Base-by-base conservation (phyloP, 2,888 invertebrate genomes). In the Perithous albicinctus region DNA sequence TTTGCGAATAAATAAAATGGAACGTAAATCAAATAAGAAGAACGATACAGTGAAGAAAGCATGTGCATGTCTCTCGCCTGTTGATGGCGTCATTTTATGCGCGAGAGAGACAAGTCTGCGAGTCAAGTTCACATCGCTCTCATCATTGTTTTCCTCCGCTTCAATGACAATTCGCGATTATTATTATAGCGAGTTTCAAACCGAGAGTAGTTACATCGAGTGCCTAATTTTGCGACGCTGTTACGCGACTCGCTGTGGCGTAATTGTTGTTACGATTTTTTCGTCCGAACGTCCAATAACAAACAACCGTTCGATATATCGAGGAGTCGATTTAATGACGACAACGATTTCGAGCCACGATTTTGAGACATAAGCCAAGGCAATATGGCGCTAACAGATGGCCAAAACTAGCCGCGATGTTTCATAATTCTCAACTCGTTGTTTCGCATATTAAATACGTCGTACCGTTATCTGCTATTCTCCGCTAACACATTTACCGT, bases 81-180 rank as follows among this genome's bases (percentile, higher is more conserved):
- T 43, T 48, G 48, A 48, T 48, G 48, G 48, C 48, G 48, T 48
- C 8, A 48, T 20, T 48, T 20, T 2, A 48, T 48, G 20, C 18
- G 32, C 26, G 15, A 56, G 48, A 32, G 69, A 54, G 38, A 54
- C 54, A 38, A 26, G 59, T 29, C 35, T 51, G n/a, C 51, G 72
- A 85, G 85, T 89, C 89, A 90, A 90, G 90, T 90, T 90, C 90
- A 89, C 86, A 83, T 85, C 87, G 89, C 82, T 90, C 90, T 86
- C 90, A 89, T 89, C 89, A 89, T 90, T 90, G 90, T 90, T 83
- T 80, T 41, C 74, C 66, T 67, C 48, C 54, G 48, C 74, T 78
- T 78, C 75, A 84, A 85, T 85, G 84, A 85, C 85, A 84, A 86
- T 79, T 78, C 67, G 26, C 77, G 80, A 83, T 80, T 56, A 80